Evolutionary conservation across 2,888 invertebrate species (phyloP).

Genomic region (Lepeophtheirus nordmannii): DNA sequence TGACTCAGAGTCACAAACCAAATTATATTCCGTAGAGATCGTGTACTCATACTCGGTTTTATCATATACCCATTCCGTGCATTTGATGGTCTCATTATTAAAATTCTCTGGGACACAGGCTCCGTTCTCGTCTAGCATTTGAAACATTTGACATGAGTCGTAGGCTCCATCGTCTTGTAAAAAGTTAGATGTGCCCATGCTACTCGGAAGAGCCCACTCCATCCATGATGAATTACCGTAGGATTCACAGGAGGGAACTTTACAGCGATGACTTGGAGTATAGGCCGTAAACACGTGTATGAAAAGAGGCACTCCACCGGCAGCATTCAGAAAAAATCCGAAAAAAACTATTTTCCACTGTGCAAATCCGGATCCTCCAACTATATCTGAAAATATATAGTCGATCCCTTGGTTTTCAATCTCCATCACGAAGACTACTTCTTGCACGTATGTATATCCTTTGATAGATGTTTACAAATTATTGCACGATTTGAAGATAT

Average conservation of each 20-base stretch:
- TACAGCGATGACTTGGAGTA: constrained; percentile 5
- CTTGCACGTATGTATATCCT: no score
- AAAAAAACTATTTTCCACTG: neutral
- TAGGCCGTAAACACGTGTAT: constrained; percentile 1
- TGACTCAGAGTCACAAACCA: constrained; percentile 13
- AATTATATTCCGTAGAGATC: neutral
- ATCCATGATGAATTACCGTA: neutral
- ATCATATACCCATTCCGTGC: constrained; percentile 10
- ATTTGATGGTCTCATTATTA: neutral
- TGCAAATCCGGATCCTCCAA: neutral
- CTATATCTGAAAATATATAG: neutral
- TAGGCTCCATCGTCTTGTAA: neutral
- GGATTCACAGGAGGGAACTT: constrained; percentile 13
- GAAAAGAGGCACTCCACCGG: neutral
- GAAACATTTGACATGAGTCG: neutral
- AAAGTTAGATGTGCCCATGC: neutral
- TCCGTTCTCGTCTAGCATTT: no score
- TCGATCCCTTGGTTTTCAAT: neutral
- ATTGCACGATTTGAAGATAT: no score
- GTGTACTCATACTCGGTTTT: constrained; percentile 6
- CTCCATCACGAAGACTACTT: neutral
- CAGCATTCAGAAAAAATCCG: neutral
- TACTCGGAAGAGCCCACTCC: neutral
- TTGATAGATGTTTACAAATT: no score
- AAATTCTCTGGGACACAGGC: constrained; percentile 4